These are phyloP conservation scores for Panulirus ornatus DNA, from an alignment of 1,140 invertebrate genomes.

Conservation along the genomic window DNA sequence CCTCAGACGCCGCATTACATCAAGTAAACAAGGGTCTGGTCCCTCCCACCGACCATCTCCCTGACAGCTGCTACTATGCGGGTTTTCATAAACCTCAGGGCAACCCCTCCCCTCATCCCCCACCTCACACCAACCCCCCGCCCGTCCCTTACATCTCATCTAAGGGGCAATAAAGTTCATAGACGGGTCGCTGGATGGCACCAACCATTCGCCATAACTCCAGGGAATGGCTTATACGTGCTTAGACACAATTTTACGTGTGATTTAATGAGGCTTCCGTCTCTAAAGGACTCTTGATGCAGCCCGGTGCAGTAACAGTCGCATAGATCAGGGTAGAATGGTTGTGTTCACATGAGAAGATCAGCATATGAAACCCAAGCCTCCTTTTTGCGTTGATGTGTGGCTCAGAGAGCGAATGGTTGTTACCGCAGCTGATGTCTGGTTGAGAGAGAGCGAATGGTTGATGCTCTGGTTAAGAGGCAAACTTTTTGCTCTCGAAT, in stretches of 20 bases:
- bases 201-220: not conserved
- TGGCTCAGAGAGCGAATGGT: too few species aligned
- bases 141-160: too few species aligned
- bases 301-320: not conserved
- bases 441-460: too few species aligned
- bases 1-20: too few species aligned
- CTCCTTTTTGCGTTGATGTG: too few species aligned
- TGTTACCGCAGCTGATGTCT: not conserved
- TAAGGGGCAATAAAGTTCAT: not conserved
- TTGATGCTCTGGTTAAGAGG: too few species aligned
- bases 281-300: not conserved
- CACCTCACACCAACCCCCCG: too few species aligned
- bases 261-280: not conserved
- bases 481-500: too few species aligned
- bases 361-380: not conserved
- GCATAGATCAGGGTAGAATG: not conserved
- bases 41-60: not conserved
- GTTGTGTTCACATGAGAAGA: not conserved
- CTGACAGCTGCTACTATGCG: not conserved
- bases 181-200: not conserved
- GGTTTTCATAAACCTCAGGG: too few species aligned
- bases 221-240: not conserved
- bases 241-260: not conserved
- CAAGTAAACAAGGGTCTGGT: too few species aligned
- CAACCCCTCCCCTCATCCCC: not conserved